Conservation (phyloP, 37 sponge, comb jelly and placozoan genomes). For the Ianthella basta region DNA sequence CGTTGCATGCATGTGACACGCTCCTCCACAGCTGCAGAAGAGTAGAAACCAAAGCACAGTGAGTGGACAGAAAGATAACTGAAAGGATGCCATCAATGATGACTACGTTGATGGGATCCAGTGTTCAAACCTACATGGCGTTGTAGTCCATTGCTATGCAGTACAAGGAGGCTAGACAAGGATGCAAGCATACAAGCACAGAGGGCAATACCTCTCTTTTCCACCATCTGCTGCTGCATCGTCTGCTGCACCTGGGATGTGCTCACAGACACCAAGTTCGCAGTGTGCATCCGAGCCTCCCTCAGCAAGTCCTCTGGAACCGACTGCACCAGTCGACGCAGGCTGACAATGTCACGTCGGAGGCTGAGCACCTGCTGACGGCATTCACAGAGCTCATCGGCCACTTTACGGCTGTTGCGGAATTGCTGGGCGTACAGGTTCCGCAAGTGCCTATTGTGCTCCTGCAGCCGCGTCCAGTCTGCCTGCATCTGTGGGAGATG, state of each 20-base stretch:
- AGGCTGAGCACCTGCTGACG: too few species aligned
- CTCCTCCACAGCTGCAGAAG: background rate
- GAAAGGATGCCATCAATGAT: background rate
- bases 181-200: too few species aligned
- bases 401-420: background rate
- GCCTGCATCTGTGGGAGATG: background rate
- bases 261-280: too few species aligned
- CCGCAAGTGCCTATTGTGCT: background rate
- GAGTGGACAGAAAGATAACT: background rate
- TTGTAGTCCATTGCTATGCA: background rate
- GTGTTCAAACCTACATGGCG: too few species aligned
- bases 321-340: too few species aligned
- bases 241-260: too few species aligned
- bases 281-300: too few species aligned
- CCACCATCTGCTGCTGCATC: too few species aligned
- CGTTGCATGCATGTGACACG: background rate
- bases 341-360: too few species aligned
- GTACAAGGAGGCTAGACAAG: background rate
- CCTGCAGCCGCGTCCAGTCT: background rate
- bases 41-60: background rate
- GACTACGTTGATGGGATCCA: background rate
- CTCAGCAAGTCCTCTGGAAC: too few species aligned
- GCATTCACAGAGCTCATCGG: background rate
- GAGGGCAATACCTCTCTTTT: too few species aligned
- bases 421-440: background rate